Evolutionary conservation across 2,888 invertebrate species (phyloP).

Genomic region (Caenorhabditis sp.): DNA sequence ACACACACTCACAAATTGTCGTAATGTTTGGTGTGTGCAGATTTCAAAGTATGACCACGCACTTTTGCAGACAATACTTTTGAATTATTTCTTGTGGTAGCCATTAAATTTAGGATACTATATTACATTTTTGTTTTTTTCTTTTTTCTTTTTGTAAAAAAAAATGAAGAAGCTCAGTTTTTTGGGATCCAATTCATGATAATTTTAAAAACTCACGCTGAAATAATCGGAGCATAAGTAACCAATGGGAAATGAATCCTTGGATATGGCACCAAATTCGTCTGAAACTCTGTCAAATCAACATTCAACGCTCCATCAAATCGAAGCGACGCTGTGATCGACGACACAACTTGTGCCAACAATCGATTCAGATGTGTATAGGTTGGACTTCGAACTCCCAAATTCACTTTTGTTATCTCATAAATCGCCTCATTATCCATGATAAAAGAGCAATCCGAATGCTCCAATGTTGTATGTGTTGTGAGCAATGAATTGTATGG

Average conservation of each 20-base stretch:
- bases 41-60: no score
- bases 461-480: slow-evolving; percentile 90
- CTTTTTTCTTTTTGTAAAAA: no score
- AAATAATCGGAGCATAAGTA: slow-evolving; percentile 75
- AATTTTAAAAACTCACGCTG: slow-evolving; percentile 52
- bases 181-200: neutral
- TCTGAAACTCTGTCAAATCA: slow-evolving; percentile 75
- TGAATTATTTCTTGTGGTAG: no score
- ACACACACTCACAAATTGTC: no score
- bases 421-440: slow-evolving; percentile 78
- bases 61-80: no score
- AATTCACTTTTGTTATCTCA: slow-evolving; percentile 85
- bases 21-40: no score
- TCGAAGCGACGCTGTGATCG: slow-evolving; percentile 79
- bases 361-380: slow-evolving; percentile 90
- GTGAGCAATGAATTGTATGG: slow-evolving; percentile 95
- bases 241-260: slow-evolving; percentile 86
- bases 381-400: slow-evolving; percentile 78
- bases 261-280: slow-evolving; percentile 81
- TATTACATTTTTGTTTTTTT: no score
- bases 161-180: no score
- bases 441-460: slow-evolving; percentile 94
- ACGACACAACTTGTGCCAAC: slow-evolving; percentile 86
- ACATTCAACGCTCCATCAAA: slow-evolving; percentile 75
- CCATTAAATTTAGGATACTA: no score